Evolutionary conservation across 2,113 vertebrate species (phyloP).

Genomic region (Phainopepla nitens): DNA sequence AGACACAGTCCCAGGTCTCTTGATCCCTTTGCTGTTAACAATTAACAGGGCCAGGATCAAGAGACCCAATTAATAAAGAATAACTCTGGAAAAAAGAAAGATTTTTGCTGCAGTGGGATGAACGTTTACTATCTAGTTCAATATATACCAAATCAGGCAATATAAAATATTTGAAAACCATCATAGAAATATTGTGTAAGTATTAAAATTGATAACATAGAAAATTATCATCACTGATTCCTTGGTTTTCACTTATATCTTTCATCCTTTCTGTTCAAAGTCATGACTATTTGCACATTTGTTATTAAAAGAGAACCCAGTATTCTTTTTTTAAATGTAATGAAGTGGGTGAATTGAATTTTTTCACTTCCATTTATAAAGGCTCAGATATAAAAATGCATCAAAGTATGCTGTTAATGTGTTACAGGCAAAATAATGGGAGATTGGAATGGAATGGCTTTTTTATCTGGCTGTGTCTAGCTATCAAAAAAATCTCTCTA

Average conservation of each 20-base stretch:
- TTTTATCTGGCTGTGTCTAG: background rate
- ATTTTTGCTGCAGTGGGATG: background rate
- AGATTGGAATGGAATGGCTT: background rate
- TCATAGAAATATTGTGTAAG: background rate
- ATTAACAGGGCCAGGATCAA: constrained; percentile 37
- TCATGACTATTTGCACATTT: background rate
- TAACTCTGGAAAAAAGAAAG: background rate
- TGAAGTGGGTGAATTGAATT: background rate
- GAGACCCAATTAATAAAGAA: constrained; percentile 29
- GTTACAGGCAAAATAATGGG: background rate
- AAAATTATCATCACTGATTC: background rate
- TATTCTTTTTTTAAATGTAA: background rate
- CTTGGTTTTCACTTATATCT: background rate
- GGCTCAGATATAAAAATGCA: background rate
- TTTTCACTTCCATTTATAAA: background rate
- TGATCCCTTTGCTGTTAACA: constrained; percentile 30
- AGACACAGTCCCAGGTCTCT: constrained; percentile 11
- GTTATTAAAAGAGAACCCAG: background rate
- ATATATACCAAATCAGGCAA: background rate
- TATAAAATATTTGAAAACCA: constrained; percentile 9
- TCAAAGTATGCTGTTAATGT: background rate
- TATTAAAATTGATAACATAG: constrained; percentile 5
- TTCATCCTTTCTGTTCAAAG: constrained; percentile 15
- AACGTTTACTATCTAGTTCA: background rate
- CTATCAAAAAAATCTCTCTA: constrained; percentile 1